Conservation (phyloP, 2,113 vertebrate genomes). For the Elaphurus davidianus region DNA sequence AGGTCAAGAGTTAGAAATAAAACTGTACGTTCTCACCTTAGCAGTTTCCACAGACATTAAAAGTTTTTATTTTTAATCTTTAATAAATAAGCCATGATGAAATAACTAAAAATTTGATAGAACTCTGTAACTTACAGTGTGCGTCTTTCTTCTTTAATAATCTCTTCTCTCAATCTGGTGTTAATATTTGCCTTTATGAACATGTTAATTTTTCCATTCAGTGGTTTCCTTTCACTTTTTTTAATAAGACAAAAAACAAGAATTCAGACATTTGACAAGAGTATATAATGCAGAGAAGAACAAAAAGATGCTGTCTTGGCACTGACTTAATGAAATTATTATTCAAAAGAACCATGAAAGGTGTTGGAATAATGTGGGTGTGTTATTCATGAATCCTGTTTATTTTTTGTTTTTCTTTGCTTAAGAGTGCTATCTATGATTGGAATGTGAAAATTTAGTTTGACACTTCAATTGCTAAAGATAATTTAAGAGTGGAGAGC, state of each 20-base stretch:
- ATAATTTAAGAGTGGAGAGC: not conserved
- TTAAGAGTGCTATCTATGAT: not conserved
- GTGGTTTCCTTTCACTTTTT: constrained; percentile 26
- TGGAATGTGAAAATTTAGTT: constrained; percentile 26
- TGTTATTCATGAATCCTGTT: constrained; percentile 52
- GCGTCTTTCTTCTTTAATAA: not conserved
- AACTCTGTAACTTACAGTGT: not conserved
- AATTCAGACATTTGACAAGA: constrained; percentile 48
- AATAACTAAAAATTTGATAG: not conserved
- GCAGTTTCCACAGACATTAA: not conserved
- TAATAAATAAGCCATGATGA: not conserved
- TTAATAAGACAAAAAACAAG: constrained; percentile 48
- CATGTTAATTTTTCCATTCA: constrained; percentile 26
- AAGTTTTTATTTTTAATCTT: not conserved
- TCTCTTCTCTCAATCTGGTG: not conserved
- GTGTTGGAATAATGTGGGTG: constrained; percentile 33
- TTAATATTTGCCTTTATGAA: constrained; percentile 34
- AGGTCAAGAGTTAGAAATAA: not conserved
- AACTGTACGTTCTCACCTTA: not conserved
- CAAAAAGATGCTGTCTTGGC: constrained; percentile 51
- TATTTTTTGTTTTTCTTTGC: constrained; percentile 47
- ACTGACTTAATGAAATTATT: constrained; percentile 43
- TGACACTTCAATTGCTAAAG: constrained; percentile 32
- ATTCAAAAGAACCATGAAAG: constrained; percentile 37
- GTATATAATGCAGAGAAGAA: constrained; percentile 34